A percentile compares a stretch with the other conserved stretches of the same genome.
Conservation (phyloP, 2,888 invertebrate genomes). For the Urechis unicinctus region DNA sequence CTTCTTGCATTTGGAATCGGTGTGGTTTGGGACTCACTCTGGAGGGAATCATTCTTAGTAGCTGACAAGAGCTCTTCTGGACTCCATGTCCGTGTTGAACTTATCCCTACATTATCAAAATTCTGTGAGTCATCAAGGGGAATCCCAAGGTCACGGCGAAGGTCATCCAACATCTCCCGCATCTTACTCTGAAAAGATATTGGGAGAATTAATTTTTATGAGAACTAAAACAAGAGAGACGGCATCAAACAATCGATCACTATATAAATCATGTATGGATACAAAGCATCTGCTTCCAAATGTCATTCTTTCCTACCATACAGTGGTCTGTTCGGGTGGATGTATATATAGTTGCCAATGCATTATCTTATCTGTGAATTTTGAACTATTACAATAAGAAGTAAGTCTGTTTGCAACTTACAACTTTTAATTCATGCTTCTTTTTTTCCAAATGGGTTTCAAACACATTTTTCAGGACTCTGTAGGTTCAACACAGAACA, state of each 20-base stretch:
- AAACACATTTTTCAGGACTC: slow-evolving; percentile 44
- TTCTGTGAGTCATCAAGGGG: slow-evolving; percentile 13
- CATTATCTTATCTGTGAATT: too few relatives aligned
- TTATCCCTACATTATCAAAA: slow-evolving; percentile 9
- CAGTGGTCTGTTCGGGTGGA: too few relatives aligned
- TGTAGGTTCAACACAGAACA: slow-evolving; percentile 4
- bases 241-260: not conserved
- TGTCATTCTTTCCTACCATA: too few relatives aligned
- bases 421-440: slow-evolving; percentile 39
- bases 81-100: not conserved
- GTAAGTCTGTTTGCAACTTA: too few relatives aligned
- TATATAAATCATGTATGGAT: not conserved
- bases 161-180: slow-evolving; percentile 32
- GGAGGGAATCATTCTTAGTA: not conserved
- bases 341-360: too few relatives aligned
- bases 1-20: not conserved
- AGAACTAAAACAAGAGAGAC: slow-evolving; percentile 1
- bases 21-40: not conserved
- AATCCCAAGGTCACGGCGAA: slow-evolving; percentile 35
- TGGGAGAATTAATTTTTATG: too few relatives aligned
- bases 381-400: too few relatives aligned
- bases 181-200: slow-evolving; percentile 34
- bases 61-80: not conserved
- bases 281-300: too few relatives aligned
- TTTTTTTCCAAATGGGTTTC: slow-evolving; percentile 39